Percentiles rank a stretch among this genome's conserved stretches.
Evolutionary conservation across 2,113 vertebrate genomes (phyloP).

Genomic region (Nesogale talazaci): DNA sequence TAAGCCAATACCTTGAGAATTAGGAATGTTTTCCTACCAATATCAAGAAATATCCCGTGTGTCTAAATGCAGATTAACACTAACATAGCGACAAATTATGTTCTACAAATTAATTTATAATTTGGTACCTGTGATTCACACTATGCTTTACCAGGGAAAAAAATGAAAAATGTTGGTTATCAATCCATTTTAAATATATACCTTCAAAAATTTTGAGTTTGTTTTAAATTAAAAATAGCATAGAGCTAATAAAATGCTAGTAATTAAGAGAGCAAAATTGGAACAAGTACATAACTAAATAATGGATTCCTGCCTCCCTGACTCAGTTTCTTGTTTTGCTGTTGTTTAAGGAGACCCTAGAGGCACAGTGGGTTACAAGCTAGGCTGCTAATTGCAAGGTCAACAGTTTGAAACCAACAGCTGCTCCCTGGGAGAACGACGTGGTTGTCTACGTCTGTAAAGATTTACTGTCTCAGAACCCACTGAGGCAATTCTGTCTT

Average conservation of each 20-base stretch:
- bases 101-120: conserved; percentile 37
- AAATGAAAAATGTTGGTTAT: conserved; percentile 31
- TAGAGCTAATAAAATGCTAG: conserved; percentile 13
- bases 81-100: background rate
- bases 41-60: background rate
- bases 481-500: too few species aligned
- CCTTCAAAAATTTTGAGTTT: background rate
- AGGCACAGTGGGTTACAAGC: too few species aligned
- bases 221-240: conserved; percentile 41
- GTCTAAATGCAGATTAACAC: conserved; percentile 8
- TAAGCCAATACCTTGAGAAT: conserved; percentile 37
- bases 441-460: too few species aligned
- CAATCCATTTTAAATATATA: conserved; percentile 13
- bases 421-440: too few species aligned
- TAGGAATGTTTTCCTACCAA: background rate
- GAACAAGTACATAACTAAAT: background rate
- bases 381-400: too few species aligned
- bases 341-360: background rate
- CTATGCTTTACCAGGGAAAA: conserved; percentile 33
- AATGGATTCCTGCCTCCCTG: too few species aligned
- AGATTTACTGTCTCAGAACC: too few species aligned
- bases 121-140: conserved; percentile 18
- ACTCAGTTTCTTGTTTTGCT: background rate
- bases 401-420: too few species aligned
- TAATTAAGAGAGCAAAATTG: background rate